Conservation (phyloP, 2,797 vertebrate genomes). For the Notamacropus eugenii region DNA sequence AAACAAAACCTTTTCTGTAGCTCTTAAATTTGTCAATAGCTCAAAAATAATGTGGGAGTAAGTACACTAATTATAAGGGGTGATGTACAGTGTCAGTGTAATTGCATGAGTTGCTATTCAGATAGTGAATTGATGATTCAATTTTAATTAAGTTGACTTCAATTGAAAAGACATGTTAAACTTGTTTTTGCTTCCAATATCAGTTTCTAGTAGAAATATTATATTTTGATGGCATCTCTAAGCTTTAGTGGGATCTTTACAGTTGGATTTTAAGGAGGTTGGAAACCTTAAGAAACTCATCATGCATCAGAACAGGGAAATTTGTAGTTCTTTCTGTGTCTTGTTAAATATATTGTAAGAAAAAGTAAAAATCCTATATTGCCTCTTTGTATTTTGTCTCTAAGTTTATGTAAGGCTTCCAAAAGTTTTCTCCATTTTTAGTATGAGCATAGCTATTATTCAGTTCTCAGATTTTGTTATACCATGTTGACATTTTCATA, state of each 20-base stretch:
- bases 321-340: not conserved
- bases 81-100: not conserved
- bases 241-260: not conserved
- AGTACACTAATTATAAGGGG: not conserved
- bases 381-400: not conserved
- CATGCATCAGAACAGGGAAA: not conserved
- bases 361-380: not conserved
- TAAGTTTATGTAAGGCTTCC: not conserved
- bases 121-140: not conserved
- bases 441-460: not conserved
- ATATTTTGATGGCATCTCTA: not conserved
- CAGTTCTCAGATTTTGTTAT: constrained; percentile 12
- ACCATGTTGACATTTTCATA: not conserved
- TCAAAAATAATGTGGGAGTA: not conserved
- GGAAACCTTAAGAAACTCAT: not conserved
- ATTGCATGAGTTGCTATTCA: not conserved
- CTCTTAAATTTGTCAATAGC: not conserved
- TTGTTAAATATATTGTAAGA: not conserved
- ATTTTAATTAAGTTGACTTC: not conserved
- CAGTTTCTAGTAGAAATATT: not conserved
- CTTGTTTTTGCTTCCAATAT: not conserved
- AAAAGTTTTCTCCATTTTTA: not conserved
- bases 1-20: not conserved
- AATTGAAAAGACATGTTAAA: not conserved
- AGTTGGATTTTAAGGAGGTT: not conserved